Conservation (phyloP, 2,113 vertebrate genomes). For the Odocoileus hemionus region DNA sequence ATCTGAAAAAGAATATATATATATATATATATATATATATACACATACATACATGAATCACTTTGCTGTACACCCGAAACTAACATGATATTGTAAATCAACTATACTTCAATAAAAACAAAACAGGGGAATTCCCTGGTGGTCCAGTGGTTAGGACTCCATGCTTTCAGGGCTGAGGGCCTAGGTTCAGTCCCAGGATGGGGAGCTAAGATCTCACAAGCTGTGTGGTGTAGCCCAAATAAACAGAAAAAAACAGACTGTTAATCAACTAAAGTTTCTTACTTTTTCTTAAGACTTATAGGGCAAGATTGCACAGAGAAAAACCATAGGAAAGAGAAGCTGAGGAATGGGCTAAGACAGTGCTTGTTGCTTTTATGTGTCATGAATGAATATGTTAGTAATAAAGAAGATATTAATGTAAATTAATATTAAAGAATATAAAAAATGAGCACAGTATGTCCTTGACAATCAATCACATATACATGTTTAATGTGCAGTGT, state of each 20-base stretch:
- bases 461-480: background rate
- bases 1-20: background rate
- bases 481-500: background rate
- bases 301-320: background rate
- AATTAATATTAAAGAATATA: background rate
- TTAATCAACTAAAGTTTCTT: background rate
- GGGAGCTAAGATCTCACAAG: background rate
- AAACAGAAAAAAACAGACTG: background rate
- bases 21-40: too few relatives aligned
- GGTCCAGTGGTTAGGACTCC: background rate
- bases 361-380: background rate
- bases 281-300: background rate
- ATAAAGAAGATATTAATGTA: background rate
- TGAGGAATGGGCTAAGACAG: background rate
- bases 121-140: background rate
- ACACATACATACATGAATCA: background rate
- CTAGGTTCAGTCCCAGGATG: background rate
- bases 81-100: background rate
- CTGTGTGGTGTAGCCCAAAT: background rate
- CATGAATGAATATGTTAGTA: background rate
- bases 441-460: background rate
- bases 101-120: background rate
- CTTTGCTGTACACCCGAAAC: background rate
- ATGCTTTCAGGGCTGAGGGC: background rate
- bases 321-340: slow-evolving; percentile 21